phyloP scores from a whole-genome alignment of 2,888 invertebrate genomes.

The Clunio marinus region DNA sequence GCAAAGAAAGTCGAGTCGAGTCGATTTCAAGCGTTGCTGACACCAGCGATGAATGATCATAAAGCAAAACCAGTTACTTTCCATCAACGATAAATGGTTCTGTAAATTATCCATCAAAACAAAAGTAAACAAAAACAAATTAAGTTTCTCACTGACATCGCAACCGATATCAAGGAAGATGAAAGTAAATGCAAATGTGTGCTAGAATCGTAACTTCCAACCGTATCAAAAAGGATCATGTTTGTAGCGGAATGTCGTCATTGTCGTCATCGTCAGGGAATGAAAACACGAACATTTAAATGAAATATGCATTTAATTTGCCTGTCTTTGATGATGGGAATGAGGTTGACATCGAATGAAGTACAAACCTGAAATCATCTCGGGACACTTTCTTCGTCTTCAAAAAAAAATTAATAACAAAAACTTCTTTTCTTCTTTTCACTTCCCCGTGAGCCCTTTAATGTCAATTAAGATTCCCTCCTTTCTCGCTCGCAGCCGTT shows the following conservation, averaged over 20 bases:
- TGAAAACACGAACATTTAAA: neutral
- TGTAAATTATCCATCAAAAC: conserved; percentile 37
- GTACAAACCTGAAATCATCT: neutral
- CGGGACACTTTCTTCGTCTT: neutral
- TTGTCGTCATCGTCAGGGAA: neutral
- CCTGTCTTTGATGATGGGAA: conserved; percentile 20
- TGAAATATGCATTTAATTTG: conserved; percentile 15
- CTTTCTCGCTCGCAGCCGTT: neutral
- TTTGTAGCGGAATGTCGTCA: conserved; percentile 25
- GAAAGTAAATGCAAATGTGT: neutral
- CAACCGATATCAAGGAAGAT: neutral
- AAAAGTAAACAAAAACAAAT: conserved; percentile 33
- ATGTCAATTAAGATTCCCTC: conserved; percentile 34
- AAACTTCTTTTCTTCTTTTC: conserved; percentile 2
- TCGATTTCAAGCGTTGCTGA: no score
- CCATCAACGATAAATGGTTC: conserved; percentile 19
- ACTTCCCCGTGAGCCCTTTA: conserved; percentile 3
- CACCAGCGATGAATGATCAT: neutral
- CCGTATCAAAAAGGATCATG: conserved; percentile 24
- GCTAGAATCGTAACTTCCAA: conserved; percentile 6
- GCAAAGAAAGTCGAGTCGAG: no score
- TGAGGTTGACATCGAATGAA: conserved; percentile 28
- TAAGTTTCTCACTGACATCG: conserved; percentile 1
- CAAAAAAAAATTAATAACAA: no score
- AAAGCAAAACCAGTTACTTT: neutral